Conservation (phyloP, 2,888 invertebrate species). For the Drosophila lutescens region DNA sequence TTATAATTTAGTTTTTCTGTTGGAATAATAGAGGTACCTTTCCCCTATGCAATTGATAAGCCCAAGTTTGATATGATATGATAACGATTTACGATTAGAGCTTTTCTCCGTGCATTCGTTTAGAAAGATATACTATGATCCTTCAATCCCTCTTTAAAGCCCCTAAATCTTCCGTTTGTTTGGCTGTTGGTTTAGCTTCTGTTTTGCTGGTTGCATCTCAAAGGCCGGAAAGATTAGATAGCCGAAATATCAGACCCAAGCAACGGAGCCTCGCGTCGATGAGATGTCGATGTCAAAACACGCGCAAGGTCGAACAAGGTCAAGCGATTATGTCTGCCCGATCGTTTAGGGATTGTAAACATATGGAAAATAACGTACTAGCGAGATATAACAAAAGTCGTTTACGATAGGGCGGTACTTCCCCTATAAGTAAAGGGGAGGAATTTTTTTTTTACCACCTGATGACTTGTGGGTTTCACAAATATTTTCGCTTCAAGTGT, state of each 20-base stretch:
- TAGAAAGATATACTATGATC: conserved; percentile 2
- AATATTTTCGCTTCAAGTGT: neutral
- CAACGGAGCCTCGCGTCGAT: conserved; percentile 13
- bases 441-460: conserved; percentile 9
- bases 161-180: conserved; percentile 5
- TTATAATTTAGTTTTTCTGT: neutral
- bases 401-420: conserved; percentile 2
- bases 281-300: conserved; percentile 17
- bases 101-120: neutral
- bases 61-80: neutral
- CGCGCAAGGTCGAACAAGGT: conserved; percentile 28
- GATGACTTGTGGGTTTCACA: neutral
- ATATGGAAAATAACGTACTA: conserved; percentile 4
- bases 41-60: conserved; percentile 1
- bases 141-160: conserved; percentile 1
- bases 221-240: conserved; percentile 28
- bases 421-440: neutral
- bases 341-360: conserved; percentile 13
- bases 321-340: conserved; percentile 14
- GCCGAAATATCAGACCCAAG: conserved; percentile 8
- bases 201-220: conserved; percentile 13
- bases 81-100: neutral
- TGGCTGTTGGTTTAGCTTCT: conserved; percentile 18
- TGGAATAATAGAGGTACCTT: neutral
- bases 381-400: neutral